Evolutionary conservation across 1,140 invertebrate species (phyloP).

Genomic region (Nephotettix cincticeps): DNA sequence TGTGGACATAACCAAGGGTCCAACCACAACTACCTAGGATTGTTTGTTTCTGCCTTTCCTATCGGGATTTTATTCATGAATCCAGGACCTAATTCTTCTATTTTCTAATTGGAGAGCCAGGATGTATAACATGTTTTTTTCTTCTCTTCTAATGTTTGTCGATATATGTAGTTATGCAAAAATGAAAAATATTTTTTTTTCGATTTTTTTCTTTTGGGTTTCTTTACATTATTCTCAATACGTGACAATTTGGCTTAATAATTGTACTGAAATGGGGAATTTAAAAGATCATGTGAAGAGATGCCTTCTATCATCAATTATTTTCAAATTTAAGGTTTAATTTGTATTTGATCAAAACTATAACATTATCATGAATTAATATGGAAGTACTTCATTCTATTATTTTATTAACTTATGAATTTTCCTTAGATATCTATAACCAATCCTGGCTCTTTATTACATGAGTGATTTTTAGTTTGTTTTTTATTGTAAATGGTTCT

Average conservation of each 20-base stretch:
- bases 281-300: no score
- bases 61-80: background rate
- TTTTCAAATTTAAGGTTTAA: no score
- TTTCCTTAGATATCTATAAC: background rate
- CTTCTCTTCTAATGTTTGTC: background rate
- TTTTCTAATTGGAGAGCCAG: slow-evolving; percentile 17
- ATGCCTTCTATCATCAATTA: no score
- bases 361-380: background rate
- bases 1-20: background rate
- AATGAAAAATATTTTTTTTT: background rate
- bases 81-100: background rate
- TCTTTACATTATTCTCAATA: background rate
- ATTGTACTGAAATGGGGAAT: no score
- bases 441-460: background rate
- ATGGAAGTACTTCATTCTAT: background rate
- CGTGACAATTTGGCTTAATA: no score
- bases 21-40: slow-evolving; percentile 6
- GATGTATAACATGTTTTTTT: background rate
- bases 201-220: background rate
- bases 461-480: background rate
- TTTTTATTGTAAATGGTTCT: background rate
- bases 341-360: background rate
- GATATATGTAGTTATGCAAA: background rate
- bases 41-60: slow-evolving; percentile 1
- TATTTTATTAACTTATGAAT: background rate